phyloP scores from a whole-genome alignment of 2,888 invertebrate species.

The Cacoxenus indagator region DNA sequence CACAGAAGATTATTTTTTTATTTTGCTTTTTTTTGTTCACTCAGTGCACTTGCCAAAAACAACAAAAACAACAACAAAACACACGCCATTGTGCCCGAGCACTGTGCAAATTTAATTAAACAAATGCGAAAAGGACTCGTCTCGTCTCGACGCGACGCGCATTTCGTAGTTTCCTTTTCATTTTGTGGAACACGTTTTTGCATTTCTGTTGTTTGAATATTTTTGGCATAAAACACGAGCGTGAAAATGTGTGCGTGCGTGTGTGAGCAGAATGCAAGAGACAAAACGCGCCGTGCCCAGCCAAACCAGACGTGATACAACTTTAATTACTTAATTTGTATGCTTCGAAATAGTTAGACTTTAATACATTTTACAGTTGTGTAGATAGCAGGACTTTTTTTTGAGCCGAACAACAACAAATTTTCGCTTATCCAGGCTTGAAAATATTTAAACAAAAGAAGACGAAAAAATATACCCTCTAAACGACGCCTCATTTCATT shows the following conservation, averaged over 20 bases:
- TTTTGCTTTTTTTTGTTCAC: too few species aligned
- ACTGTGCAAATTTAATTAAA: constrained; percentile 19
- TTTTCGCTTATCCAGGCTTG: neutral
- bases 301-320: neutral
- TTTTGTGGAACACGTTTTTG: constrained; percentile 5
- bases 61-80: neutral
- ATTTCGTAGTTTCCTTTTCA: neutral
- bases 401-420: neutral
- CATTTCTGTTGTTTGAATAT: neutral
- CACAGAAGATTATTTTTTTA: too few species aligned
- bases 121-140: neutral
- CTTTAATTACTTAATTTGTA: constrained; percentile 8
- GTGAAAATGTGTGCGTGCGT: neutral
- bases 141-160: neutral
- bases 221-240: neutral
- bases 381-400: neutral
- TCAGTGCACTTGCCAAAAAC: neutral
- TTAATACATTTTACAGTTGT: neutral
- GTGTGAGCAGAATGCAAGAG: neutral
- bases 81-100: neutral
- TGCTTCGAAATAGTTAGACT: neutral
- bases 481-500: neutral
- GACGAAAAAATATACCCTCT: neutral
- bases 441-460: neutral
- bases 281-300: neutral